Base-by-base conservation (phyloP, 2,888 invertebrate species). In the Trichacis sp. region DNA sequence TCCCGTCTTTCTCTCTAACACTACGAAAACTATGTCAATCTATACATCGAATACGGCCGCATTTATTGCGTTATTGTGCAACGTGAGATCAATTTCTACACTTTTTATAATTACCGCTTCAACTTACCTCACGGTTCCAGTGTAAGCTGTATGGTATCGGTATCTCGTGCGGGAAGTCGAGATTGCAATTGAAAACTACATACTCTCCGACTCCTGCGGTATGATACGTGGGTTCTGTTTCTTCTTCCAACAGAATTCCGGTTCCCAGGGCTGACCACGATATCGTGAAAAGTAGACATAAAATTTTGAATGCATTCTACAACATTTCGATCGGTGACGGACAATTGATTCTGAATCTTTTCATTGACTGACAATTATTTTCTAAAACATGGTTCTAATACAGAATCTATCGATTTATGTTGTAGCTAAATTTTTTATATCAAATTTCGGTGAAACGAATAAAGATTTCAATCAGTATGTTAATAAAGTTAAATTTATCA, bases 121-220 rank as follows among this genome's bases (percentile, higher is more conserved):
- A 49, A 78, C 92, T 91, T 86, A 94, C 94, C 82, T 93, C 93
- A 86, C 94, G 95, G 79, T 92, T 93, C 96, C 96, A 97, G 81
- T 93, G 91, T 58, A 97, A 88, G 77, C 93, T 91, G 84, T 95
- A 95, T 6, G 95, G 93, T 75, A 94, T 93, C 76, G 91, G 91
- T 79, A 91, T 90, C 78, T 92, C 92, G 83, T 94, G 93, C 67
- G 95, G 94, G 85, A 95, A 96, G 85, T 95, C 93, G 75, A 96
- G 90, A 75, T 92, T 91, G 85, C 95, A 95, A 86, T 93, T 91
- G 85, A 95, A 90, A 71, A 93, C 89, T 55, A 91, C 91, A 78
- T 89, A 89, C 70, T 93, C 93, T 20, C 94, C 94, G 54, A 94
- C 91, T 69, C 89, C 89, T 69, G 93, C 91, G 64, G 89, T 90